Percentiles rank a stretch among this genome's conserved stretches.
Evolutionary conservation across 53 echinoderm and acorn worm genomes (phyloP).

Genomic region (Temnopleurus reevesii): DNA sequence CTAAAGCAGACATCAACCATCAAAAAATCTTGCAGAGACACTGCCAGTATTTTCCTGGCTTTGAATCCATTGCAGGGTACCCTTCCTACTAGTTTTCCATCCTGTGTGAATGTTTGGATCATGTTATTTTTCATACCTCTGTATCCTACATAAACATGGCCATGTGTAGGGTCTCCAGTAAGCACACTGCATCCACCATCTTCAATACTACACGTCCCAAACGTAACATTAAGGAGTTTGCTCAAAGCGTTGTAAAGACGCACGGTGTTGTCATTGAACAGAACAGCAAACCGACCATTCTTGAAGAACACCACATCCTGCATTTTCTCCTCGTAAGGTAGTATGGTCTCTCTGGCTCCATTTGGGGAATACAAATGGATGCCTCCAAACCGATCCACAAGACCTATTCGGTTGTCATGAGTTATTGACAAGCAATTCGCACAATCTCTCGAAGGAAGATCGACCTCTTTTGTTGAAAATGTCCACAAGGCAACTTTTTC

Average conservation of each 20-base stretch:
- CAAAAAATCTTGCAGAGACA: not conserved
- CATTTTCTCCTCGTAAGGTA: not conserved
- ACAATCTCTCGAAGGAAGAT: constrained; percentile 5
- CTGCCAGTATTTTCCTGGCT: not conserved
- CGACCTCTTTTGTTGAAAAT: not conserved
- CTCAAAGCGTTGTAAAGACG: not conserved
- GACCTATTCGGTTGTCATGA: not conserved
- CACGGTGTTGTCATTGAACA: not conserved
- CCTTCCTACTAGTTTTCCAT: not conserved
- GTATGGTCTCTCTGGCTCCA: not conserved
- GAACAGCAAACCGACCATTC: constrained; percentile 16
- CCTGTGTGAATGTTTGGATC: constrained; percentile 3
- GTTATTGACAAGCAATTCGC: not conserved
- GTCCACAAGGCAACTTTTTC: not conserved
- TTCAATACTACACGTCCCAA: not conserved
- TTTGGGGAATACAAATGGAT: not conserved
- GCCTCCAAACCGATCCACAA: constrained; percentile 27
- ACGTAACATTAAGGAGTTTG: not conserved
- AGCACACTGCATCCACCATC: not conserved
- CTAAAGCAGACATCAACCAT: not conserved
- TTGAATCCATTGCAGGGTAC: constrained; percentile 18
- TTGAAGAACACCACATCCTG: not conserved
- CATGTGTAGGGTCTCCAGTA: not conserved
- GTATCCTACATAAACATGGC: not conserved
- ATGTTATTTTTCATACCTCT: not conserved